phyloP scores from a whole-genome alignment of 1,140 invertebrate species.

The Lordiphosa clarofinis region DNA sequence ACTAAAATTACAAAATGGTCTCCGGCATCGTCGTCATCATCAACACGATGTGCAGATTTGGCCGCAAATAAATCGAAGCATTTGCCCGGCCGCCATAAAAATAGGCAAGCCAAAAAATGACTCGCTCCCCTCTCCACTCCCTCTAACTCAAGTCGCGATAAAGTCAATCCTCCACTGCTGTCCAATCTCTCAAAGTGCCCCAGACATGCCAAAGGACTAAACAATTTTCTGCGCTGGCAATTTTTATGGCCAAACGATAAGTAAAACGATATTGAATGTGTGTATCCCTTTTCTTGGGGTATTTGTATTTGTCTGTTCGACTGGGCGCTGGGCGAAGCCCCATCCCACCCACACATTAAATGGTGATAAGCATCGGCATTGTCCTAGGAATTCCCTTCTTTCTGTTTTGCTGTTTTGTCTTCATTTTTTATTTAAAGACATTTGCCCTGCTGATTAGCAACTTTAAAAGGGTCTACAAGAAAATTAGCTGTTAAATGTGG shows the following conservation, averaged over 20 bases:
- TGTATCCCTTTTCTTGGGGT: constrained; percentile 39
- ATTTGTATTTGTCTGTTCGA: constrained; percentile 16
- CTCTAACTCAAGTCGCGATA: constrained; percentile 42
- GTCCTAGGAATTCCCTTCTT: constrained; percentile 34
- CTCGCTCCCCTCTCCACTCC: background rate
- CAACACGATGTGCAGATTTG: constrained; percentile 52
- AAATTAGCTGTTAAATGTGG: constrained; percentile 60
- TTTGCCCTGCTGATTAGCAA: constrained; percentile 56
- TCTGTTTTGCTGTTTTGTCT: constrained; percentile 1
- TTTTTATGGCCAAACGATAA: constrained; percentile 77
- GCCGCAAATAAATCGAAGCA: constrained; percentile 71
- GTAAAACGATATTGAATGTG: constrained; percentile 74
- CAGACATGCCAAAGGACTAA: constrained; percentile 75
- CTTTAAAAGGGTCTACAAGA: constrained; percentile 10
- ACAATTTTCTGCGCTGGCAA: constrained; percentile 76
- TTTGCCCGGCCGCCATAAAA: constrained; percentile 62
- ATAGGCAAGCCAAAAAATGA: constrained; percentile 46
- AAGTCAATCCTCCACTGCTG: constrained; percentile 29
- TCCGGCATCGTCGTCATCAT: constrained; percentile 22
- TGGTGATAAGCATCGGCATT: constrained; percentile 65
- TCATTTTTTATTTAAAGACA: constrained; percentile 45
- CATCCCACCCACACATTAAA: constrained; percentile 51
- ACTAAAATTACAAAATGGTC: constrained; percentile 55
- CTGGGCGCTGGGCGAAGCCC: background rate
- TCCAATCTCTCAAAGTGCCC: constrained; percentile 73